Conservation (phyloP, 2,888 invertebrate species). For the Meloe dianella region DNA sequence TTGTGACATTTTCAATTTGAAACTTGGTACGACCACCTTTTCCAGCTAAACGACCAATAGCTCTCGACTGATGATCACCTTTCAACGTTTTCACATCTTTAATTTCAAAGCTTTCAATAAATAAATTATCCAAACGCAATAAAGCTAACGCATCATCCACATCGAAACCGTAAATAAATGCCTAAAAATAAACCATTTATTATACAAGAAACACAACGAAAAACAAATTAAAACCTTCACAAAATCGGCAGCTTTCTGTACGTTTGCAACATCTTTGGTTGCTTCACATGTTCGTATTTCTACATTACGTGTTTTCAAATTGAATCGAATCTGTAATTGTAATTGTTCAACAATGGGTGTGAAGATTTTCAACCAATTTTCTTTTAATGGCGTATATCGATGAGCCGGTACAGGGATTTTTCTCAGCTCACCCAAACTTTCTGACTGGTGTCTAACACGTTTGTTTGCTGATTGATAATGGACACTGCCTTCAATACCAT, state of each 20-base stretch:
- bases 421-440: conserved; percentile 67
- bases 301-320: conserved; percentile 87
- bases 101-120: conserved; percentile 96
- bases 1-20: conserved; percentile 98
- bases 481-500: conserved; percentile 66
- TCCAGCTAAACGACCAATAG: conserved; percentile 96
- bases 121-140: conserved; percentile 93
- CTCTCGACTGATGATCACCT: conserved; percentile 94
- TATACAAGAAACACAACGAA: conserved; percentile 46
- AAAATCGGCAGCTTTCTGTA: conserved; percentile 98
- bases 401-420: conserved; percentile 92
- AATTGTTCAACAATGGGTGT: conserved; percentile 96
- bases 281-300: conserved; percentile 77
- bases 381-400: conserved; percentile 92
- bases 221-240: conserved; percentile 65
- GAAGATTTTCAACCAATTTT: conserved; percentile 97
- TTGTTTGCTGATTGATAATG: conserved; percentile 49
- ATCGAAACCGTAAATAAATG: conserved; percentile 95
- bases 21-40: conserved; percentile 97
- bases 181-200: conserved; percentile 57
- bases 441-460: conserved; percentile 53
- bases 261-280: conserved; percentile 83
- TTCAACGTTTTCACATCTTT: conserved; percentile 94
- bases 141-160: conserved; percentile 96
- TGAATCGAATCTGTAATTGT: conserved; percentile 91